Conservation (phyloP, 2,113 vertebrate genomes). For the Nyctibius bracteatus region DNA sequence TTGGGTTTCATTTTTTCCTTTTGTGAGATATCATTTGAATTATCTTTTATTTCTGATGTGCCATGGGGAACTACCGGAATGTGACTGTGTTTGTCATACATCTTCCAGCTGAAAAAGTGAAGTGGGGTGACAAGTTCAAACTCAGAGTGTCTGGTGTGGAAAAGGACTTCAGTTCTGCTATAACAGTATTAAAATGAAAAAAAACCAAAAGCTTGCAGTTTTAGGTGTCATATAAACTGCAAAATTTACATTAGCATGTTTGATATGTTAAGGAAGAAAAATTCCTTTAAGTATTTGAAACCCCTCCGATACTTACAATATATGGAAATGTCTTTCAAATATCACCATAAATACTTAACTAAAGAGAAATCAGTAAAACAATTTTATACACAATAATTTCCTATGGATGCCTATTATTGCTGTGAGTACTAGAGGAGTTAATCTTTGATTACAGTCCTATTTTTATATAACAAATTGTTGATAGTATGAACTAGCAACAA, state of each 20-base stretch:
- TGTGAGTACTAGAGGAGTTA: neutral
- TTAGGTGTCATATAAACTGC: neutral
- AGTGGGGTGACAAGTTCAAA: neutral
- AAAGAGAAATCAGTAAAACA: neutral
- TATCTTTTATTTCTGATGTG: constrained; percentile 61
- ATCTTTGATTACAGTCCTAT: neutral
- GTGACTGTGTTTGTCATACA: neutral
- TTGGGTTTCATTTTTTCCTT: neutral
- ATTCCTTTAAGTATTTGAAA: neutral
- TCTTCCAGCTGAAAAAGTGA: neutral
- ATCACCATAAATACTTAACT: neutral
- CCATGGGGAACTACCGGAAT: neutral
- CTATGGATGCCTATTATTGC: neutral
- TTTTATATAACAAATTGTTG: neutral
- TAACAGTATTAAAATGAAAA: neutral
- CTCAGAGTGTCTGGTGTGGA: neutral
- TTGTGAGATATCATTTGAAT: constrained; percentile 19
- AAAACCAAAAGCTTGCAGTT: neutral
- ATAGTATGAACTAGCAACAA: neutral
- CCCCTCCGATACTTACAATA: neutral
- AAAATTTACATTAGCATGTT: neutral
- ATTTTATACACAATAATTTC: neutral
- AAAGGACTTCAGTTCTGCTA: neutral
- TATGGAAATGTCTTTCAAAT: neutral
- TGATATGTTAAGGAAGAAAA: neutral